Evolutionary conservation across 2,797 vertebrate genomes (phyloP), one percentile per base, ranked within the genome.

Genomic region (Manis javanica): DNA sequence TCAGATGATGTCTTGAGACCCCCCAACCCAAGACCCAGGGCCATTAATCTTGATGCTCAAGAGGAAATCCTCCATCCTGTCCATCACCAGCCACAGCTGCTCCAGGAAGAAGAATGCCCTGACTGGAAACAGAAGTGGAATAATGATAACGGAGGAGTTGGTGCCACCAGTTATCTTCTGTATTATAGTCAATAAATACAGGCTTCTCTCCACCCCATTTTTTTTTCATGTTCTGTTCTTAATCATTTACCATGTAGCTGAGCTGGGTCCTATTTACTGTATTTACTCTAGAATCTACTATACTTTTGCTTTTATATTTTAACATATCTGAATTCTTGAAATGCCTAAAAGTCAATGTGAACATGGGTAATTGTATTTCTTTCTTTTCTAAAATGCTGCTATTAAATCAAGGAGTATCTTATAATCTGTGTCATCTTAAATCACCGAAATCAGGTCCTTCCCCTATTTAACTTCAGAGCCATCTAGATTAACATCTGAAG

Each of bases 381-480:
- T 91, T 55, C 83, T 92, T 92, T 57, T 81, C 89, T 72, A 94
- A 96, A 94, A 87, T 75, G 23, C 39, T 84, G 26, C 75, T 86
- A 7, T 85, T 74, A 87, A 81, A 71, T 79, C 46, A 87, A 74
- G 49, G 37, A 90, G 8, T 69, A 34, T 39, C 57, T 91, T 59
- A 74, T 78, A 57, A 31, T 34, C 53, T 49, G 8, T 23, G 11
- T 19, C 18, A 69, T 88, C 42, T 78, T 66, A 74, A 85, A 78
- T 78, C 10, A 61, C 29, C 57, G 66, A 84, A 90, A 72, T 69
- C 57, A 77, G 18, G 23, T 79, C 37, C 77, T 90, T 88, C 24
- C 34, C 84, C 85, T 72, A 14, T 31, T 61, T 88, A 42, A 74
- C 15, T 69, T 49, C 64, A 55, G 72, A 82, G 31, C 3, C 18